Conservation (phyloP, 2,113 vertebrate genomes). For the Oncorhynchus mykiss region DNA sequence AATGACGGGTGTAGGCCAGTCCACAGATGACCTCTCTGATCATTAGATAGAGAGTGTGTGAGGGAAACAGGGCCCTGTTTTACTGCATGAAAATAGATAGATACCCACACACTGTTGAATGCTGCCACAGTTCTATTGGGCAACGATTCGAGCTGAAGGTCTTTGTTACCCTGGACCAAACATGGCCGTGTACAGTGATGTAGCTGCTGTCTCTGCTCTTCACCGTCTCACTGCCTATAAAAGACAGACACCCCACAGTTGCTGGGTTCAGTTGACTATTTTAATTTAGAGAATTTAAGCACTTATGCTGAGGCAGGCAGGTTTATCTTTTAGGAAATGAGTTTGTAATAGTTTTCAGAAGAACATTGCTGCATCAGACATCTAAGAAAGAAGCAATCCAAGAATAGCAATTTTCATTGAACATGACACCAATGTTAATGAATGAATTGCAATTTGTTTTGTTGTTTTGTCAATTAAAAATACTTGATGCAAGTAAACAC, state of each 20-base stretch:
- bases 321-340: constrained; percentile 19
- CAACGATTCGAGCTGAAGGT: too few species aligned
- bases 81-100: too few species aligned
- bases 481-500: constrained; percentile 44
- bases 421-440: constrained; percentile 24
- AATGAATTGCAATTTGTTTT: constrained; percentile 25
- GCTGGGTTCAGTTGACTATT: not conserved
- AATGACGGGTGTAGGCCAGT: constrained; percentile 62
- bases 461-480: constrained; percentile 59
- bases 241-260: too few species aligned
- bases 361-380: not conserved
- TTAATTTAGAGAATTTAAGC: too few species aligned
- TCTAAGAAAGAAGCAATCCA: constrained; percentile 15
- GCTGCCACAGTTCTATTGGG: not conserved
- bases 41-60: constrained; percentile 48
- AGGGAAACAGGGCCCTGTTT: constrained; percentile 43
- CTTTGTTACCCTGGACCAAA: too few species aligned
- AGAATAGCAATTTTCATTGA: constrained; percentile 24
- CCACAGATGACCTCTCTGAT: constrained; percentile 66
- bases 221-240: too few species aligned
- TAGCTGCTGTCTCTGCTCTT: too few species aligned
- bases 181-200: too few species aligned
- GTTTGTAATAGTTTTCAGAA: constrained; percentile 6
- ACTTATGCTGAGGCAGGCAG: constrained; percentile 4
- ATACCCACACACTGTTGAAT: too few species aligned